Evolutionary conservation across 2,797 vertebrate genomes (phyloP).

Genomic region (Anisognathus igniventris): DNA sequence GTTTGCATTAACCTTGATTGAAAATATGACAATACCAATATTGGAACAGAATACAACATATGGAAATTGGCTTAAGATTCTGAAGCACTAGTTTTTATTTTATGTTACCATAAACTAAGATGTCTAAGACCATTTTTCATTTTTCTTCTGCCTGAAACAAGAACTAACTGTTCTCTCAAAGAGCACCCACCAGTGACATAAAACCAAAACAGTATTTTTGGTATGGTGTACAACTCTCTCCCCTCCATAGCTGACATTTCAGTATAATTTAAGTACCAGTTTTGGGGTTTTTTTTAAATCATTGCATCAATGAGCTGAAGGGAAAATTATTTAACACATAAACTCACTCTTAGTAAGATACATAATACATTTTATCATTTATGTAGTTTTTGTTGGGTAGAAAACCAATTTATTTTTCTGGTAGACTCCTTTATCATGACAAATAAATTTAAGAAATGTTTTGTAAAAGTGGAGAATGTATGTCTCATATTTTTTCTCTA

Average conservation of each 20-base stretch:
- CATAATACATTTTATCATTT: background rate
- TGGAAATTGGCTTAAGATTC: background rate
- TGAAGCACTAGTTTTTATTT: background rate
- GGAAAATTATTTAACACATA: background rate
- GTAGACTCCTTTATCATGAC: background rate
- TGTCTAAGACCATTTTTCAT: background rate
- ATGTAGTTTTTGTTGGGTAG: background rate
- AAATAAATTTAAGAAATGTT: background rate
- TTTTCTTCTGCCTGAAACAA: background rate
- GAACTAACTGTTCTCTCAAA: background rate
- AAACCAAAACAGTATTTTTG: background rate
- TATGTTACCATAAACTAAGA: background rate
- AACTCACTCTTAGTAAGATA: background rate
- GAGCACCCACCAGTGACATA: background rate
- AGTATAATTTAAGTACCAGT: background rate
- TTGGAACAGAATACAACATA: background rate
- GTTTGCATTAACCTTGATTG: background rate
- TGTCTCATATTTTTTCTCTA: background rate
- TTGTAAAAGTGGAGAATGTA: background rate
- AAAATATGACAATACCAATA: background rate
- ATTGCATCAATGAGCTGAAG: background rate
- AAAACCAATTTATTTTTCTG: background rate
- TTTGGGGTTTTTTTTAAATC: background rate
- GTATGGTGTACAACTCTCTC: background rate
- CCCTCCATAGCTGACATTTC: background rate